These are phyloP conservation scores for Nephrotoma guestfalica DNA, from an alignment of 2,888 invertebrate genomes.

Conservation along the genomic window DNA sequence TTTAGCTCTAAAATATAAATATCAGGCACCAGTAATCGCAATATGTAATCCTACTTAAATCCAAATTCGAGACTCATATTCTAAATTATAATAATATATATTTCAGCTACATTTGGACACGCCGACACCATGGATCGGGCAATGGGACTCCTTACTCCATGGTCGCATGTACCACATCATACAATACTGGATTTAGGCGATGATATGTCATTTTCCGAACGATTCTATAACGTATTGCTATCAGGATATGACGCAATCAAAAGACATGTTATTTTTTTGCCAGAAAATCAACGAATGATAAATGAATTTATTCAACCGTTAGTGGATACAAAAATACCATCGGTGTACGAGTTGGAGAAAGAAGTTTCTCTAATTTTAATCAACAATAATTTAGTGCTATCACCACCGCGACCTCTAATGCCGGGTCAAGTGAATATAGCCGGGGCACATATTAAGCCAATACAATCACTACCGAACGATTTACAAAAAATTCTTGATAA, in stretches of 20 bases:
- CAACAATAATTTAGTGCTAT: conserved; percentile 36
- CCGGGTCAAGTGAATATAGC: conserved; percentile 28
- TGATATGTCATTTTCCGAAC: conserved; percentile 28
- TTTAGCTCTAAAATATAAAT: conserved; percentile 31
- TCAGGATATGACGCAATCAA: conserved; percentile 23
- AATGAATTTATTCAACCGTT: background rate
- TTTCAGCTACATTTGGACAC: conserved; percentile 28
- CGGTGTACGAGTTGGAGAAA: conserved; percentile 32
- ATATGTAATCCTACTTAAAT: background rate
- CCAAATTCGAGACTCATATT: too few species aligned
- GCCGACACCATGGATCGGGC: conserved; percentile 31
- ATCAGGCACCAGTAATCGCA: conserved; percentile 30
- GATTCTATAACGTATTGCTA: conserved; percentile 28
- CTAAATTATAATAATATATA: background rate
- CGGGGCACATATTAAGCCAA: conserved; percentile 27
- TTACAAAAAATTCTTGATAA: conserved; percentile 28
- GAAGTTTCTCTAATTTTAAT: conserved; percentile 35
- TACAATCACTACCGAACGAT: conserved; percentile 23
- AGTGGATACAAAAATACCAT: conserved; percentile 24
- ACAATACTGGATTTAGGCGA: conserved; percentile 24
- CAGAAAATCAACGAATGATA: conserved; percentile 23
- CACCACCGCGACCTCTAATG: conserved; percentile 32
- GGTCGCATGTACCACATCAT: conserved; percentile 28
- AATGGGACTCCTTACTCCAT: conserved; percentile 29
- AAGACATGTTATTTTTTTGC: conserved; percentile 26